Conservation (phyloP, 2,888 invertebrate species). For the Coronaproctus castanopsis region DNA sequence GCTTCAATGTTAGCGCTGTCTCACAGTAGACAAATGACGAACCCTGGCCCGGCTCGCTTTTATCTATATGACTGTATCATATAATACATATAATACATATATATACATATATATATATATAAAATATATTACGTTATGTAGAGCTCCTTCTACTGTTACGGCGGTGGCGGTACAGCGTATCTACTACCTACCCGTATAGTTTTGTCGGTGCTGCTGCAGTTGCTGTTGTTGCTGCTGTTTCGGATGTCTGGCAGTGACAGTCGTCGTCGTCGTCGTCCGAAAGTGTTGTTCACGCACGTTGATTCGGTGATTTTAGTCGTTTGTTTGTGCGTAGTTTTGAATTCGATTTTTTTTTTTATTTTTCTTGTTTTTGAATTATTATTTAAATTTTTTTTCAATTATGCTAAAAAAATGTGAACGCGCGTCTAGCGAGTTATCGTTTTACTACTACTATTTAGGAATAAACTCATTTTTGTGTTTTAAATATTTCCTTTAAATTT, state of each 20-base stretch:
- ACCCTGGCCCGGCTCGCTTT: background rate
- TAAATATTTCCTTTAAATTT: no score
- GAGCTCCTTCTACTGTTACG: slow-evolving; percentile 14
- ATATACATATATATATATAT: background rate
- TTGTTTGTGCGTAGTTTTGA: no score
- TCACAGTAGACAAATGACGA: background rate
- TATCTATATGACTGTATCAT: no score
- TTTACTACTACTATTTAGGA: no score
- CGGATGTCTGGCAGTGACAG: background rate
- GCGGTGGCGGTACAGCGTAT: slow-evolving; percentile 9
- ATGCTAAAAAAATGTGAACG: no score
- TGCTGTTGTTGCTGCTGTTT: slow-evolving; percentile 20
- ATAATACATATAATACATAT: no score
- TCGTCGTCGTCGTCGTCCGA: background rate
- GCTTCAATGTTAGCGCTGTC: background rate
- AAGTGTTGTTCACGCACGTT: slow-evolving; percentile 5
- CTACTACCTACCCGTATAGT: slow-evolving; percentile 17
- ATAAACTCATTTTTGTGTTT: no score
- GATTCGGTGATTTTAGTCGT: background rate
- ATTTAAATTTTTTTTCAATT: no score
- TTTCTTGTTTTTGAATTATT: no score
- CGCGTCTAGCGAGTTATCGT: no score
- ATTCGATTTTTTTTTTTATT: no score
- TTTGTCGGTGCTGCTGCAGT: slow-evolving; percentile 19
- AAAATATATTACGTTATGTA: slow-evolving; percentile 16